phyloP scores from a whole-genome alignment of 1,140 invertebrate species.

The Leguminivora glycinivorella region DNA sequence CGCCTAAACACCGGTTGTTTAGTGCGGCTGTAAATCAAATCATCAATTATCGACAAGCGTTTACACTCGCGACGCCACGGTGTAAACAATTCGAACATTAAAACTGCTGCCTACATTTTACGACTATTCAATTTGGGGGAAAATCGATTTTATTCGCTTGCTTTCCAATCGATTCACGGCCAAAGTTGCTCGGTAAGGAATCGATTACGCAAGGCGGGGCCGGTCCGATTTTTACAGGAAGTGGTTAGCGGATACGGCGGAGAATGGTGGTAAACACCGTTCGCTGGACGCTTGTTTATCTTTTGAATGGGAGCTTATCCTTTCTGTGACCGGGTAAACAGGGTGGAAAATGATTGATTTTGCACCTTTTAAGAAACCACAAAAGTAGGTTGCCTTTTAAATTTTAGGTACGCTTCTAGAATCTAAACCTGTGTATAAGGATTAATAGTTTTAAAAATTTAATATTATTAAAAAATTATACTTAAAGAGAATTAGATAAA shows the following conservation, averaged over 20 bases:
- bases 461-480: no score
- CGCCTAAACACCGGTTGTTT: conserved; percentile 75
- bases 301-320: conserved; percentile 31
- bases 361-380: conserved; percentile 14
- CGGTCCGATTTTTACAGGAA: conserved; percentile 62
- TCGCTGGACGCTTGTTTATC: conserved; percentile 41
- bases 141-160: conserved; percentile 78
- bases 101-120: conserved; percentile 72
- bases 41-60: conserved; percentile 78
- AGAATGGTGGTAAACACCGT: conserved; percentile 49
- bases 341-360: not conserved
- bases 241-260: conserved; percentile 63
- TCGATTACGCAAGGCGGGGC: conserved; percentile 36
- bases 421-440: no score
- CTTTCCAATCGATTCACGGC: conserved; percentile 67
- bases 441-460: no score
- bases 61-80: conserved; percentile 74
- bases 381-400: no score
- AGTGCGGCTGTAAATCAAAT: conserved; percentile 78
- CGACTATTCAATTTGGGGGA: conserved; percentile 74
- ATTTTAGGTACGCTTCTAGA: no score
- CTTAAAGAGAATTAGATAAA: no score
- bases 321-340: not conserved
- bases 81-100: conserved; percentile 75
- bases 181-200: conserved; percentile 57